Evolutionary conservation across 1,140 invertebrate species (phyloP), one percentile per base, ranked within the genome.

Genomic region (Parasteatoda tepidariorum): DNA sequence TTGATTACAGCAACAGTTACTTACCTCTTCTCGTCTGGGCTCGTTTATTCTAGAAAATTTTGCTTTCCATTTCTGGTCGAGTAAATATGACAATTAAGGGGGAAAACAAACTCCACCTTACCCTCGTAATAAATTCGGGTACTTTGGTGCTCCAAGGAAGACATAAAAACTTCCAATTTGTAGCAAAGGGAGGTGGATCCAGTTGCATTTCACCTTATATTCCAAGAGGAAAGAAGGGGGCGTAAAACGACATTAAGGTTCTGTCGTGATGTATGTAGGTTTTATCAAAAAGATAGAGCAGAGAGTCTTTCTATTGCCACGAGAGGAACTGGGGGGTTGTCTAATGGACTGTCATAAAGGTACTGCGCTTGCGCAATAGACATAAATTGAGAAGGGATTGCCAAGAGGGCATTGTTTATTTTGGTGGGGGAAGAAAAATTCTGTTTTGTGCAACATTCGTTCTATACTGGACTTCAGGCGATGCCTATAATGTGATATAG

Each of bases 281-380:
- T 41, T 79, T 79, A 79, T 79, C 75, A 55, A 68, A n/a, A 38
- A 67, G 75, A 64, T 76, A 76, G 74, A 76, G 34, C n/a, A 74
- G 54, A 34, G 70, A 13, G 54, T 48, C 54, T 74, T 28, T n/a
- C n/a, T n/a, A n/a, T n/a, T n/a, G n/a, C n/a, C n/a, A n/a, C 68
- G 30, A 33, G 28, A 13, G 31, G 71, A 74, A 41, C 30, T 62
- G 75, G 75, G 62, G 22, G 5, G 38, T 34, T 28, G 28, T 24
- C 75, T 79, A 79, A 79, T 79, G 75, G 75, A 54, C 59, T 79
- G 75, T 57, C 75, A 79, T 79, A 79, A 79, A 79, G 75, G 54
- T 15, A n/a, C 13, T 38, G 41, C 22, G 75, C 38, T 31, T 68
- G 74, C 74, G 74, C 74, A 2, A 4, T 22, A 11, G 31, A 67